Evolutionary conservation across 2,113 vertebrate genomes (phyloP), one percentile per base, ranked within the genome.

Genomic region (Amia ocellicauda): DNA sequence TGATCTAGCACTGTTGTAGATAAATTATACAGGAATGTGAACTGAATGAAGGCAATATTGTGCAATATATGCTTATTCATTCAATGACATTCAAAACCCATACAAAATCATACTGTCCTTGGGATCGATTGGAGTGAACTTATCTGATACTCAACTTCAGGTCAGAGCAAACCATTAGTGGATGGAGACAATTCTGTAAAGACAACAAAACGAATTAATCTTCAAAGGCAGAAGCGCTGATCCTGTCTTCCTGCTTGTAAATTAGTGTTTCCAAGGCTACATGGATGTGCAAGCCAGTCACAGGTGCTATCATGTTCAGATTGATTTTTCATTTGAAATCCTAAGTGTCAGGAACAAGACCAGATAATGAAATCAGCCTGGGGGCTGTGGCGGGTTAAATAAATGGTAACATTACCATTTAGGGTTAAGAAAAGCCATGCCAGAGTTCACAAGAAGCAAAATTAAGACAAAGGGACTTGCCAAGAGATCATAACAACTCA

Each of bases 221-320:
- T 36, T 36, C 11, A 11, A 36, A 36, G 11, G 31, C 11, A 36
- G 31, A 36, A 36, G 10, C 13, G 4, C 27, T 16, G 53, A 16
- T 17, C 26, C 10, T 16, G 28, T 29, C 53, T 13, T 49, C 42
- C 40, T 27, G 19, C 22, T 59, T 28, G 31, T 76, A 79, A 67
- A 62, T 72, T 77, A 71, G 68, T 80, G 87, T 89, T 84, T 81
- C 85, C 87, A 88, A 74, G 80, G 83, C 76, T 85, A 87, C 83
- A 70, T 74, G 64, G 78, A 83, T 78, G 77, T 67, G 67, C 50
- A 51, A 75, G 69, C 76, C 78, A 68, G 83, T 77, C 79, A 80
- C 83, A 87, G 85, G 86, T 87, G 81, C 80, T 76, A 66, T 62
- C 57, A 76, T 57, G 45, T 79, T 81, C 75, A 81, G 78, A 79